phyloP scores from a whole-genome alignment of 1,140 invertebrate genomes.

The Eumaeus atala region DNA sequence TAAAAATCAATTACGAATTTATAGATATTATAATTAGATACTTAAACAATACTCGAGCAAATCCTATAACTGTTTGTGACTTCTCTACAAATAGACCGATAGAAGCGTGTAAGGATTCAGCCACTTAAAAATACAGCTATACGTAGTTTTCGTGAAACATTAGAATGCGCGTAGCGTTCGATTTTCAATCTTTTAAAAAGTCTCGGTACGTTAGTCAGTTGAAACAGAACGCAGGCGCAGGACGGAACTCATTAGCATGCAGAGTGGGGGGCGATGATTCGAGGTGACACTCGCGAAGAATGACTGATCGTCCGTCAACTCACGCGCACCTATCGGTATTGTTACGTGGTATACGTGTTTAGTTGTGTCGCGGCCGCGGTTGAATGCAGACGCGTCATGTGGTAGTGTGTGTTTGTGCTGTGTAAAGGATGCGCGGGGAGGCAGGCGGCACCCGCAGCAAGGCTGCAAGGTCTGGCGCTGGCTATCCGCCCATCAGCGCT shows the following conservation, averaged over 20 bases:
- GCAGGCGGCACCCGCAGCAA: constrained; percentile 61
- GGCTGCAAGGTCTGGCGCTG: constrained; percentile 51
- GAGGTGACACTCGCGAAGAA: constrained; percentile 59
- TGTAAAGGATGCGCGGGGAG: constrained; percentile 65
- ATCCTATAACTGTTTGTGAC: too few species aligned
- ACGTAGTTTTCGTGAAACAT: too few species aligned
- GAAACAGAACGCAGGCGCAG: constrained; percentile 41
- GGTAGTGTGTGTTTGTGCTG: constrained; percentile 45
- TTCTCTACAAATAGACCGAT: too few species aligned
- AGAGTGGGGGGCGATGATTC: constrained; percentile 20
- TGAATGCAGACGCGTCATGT: constrained; percentile 59
- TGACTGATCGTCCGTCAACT: constrained; percentile 61
- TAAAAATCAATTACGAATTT: too few species aligned
- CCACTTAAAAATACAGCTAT: too few species aligned
- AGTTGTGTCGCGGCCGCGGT: constrained; percentile 59
- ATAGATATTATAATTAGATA: too few species aligned
- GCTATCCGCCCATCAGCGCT: constrained; percentile 85
- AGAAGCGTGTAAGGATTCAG: too few species aligned
- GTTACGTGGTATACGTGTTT: constrained; percentile 28
- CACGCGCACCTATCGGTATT: constrained; percentile 55
- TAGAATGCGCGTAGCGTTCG: too few species aligned
- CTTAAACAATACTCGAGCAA: too few species aligned
- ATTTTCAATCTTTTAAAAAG: too few species aligned
- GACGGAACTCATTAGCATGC: constrained; percentile 51
- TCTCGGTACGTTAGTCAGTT: constrained; percentile 24